phyloP scores from a whole-genome alignment of 2,888 invertebrate genomes.

The Agrochola lota region DNA sequence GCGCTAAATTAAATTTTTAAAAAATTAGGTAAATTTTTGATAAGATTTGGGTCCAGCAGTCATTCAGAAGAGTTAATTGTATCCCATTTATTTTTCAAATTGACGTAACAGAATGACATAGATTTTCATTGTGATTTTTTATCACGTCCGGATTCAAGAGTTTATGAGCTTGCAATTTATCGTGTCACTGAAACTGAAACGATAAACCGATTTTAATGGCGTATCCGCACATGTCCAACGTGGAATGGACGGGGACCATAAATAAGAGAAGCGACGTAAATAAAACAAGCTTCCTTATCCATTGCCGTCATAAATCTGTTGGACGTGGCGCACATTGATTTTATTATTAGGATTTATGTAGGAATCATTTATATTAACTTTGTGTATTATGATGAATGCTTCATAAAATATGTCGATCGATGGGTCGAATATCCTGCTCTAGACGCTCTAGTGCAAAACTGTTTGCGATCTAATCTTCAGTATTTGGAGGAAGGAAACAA shows the following conservation, averaged over 20 bases:
- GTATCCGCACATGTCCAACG: slow-evolving; percentile 46
- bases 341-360: slow-evolving; percentile 36
- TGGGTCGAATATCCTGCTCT: background rate
- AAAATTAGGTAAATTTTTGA: background rate
- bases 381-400: slow-evolving; percentile 27
- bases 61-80: background rate
- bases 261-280: slow-evolving; percentile 45
- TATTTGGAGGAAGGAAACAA: background rate
- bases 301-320: slow-evolving; percentile 52
- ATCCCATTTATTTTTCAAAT: background rate
- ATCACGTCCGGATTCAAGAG: slow-evolving; percentile 30
- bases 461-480: background rate
- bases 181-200: slow-evolving; percentile 46
- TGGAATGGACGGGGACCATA: slow-evolving; percentile 45
- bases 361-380: slow-evolving; percentile 22
- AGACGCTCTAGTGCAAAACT: background rate
- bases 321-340: slow-evolving; percentile 55
- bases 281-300: slow-evolving; percentile 59
- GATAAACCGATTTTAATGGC: slow-evolving; percentile 61
- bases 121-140: slow-evolving; percentile 31
- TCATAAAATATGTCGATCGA: background rate
- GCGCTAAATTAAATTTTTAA: too few species aligned
- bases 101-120: background rate
- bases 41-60: background rate
- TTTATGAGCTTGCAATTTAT: slow-evolving; percentile 55